phyloP scores from a whole-genome alignment of 1,140 invertebrate species.

The Pogonus chalceus region DNA sequence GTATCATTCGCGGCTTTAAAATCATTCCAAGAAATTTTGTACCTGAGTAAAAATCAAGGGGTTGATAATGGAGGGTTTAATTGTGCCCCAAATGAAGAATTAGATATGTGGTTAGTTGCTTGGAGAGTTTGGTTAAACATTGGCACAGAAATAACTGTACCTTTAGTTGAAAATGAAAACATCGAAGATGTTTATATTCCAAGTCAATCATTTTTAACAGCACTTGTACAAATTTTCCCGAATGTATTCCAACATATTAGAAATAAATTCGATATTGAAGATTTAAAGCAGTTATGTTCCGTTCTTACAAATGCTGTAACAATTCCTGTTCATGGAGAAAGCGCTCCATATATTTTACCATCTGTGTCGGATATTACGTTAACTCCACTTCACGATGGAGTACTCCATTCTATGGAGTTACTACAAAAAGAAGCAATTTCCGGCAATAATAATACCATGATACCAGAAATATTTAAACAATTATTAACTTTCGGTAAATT shows the following conservation, averaged over 20 bases:
- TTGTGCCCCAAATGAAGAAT: conserved; percentile 34
- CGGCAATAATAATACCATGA: conserved; percentile 54
- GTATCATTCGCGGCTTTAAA: conserved; percentile 90
- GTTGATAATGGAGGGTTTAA: conserved; percentile 32
- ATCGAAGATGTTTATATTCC: conserved; percentile 65
- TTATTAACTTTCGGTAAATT: conserved; percentile 65
- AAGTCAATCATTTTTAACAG: conserved; percentile 84
- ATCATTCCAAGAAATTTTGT: conserved; percentile 89
- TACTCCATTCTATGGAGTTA: conserved; percentile 68
- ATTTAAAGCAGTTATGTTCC: conserved; percentile 68
- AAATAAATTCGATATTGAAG: conserved; percentile 58
- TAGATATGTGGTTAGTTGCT: conserved; percentile 64
- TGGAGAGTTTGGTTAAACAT: conserved; percentile 83
- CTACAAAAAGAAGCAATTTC: conserved; percentile 69
- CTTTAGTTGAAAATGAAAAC: conserved; percentile 43
- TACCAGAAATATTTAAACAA: conserved; percentile 70
- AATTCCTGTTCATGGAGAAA: conserved; percentile 73
- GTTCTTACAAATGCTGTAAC: conserved; percentile 69
- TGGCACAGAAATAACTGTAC: conserved; percentile 63
- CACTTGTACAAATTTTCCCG: conserved; percentile 89
- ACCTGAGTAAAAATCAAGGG: conserved; percentile 41
- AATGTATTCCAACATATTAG: conserved; percentile 85
- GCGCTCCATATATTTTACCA: conserved; percentile 67
- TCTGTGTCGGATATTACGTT: conserved; percentile 62
- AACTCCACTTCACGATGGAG: conserved; percentile 74